phyloP scores from a whole-genome alignment of 2,113 vertebrate genomes.

The Salvelinus alpinus region DNA sequence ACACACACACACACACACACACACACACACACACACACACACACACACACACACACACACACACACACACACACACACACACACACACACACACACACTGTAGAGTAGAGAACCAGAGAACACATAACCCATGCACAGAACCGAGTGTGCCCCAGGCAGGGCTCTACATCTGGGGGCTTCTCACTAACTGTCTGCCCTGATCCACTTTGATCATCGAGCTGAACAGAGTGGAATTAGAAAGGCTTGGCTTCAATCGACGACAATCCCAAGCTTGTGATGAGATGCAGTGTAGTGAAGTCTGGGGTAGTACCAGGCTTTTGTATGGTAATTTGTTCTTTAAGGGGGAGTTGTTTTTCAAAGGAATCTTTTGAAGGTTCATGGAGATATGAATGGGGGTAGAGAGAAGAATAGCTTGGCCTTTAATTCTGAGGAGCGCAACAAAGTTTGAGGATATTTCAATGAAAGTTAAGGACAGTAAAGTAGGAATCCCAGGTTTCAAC shows the following conservation, averaged over 20 bases:
- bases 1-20: background rate
- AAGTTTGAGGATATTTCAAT: no score
- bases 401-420: no score
- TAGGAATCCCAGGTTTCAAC: no score
- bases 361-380: conserved; percentile 53
- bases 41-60: conserved; percentile 10
- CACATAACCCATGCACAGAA: conserved; percentile 34
- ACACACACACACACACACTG: conserved; percentile 4
- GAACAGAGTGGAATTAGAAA: conserved; percentile 51
- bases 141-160: conserved; percentile 42
- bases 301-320: conserved; percentile 56
- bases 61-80: background rate
- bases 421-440: no score
- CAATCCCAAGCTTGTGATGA: conserved; percentile 43
- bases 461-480: no score
- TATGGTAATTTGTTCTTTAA: conserved; percentile 64
- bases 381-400: conserved; percentile 40
- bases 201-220: conserved; percentile 63
- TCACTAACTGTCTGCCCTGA: conserved; percentile 55
- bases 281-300: conserved; percentile 37
- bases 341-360: conserved; percentile 44
- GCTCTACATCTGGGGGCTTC: conserved; percentile 49
- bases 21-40: background rate
- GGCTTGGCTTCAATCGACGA: conserved; percentile 25
- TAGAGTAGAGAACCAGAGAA: conserved; percentile 17